Conservation (phyloP, 1,140 invertebrate species). For the Plutomurus gul region DNA sequence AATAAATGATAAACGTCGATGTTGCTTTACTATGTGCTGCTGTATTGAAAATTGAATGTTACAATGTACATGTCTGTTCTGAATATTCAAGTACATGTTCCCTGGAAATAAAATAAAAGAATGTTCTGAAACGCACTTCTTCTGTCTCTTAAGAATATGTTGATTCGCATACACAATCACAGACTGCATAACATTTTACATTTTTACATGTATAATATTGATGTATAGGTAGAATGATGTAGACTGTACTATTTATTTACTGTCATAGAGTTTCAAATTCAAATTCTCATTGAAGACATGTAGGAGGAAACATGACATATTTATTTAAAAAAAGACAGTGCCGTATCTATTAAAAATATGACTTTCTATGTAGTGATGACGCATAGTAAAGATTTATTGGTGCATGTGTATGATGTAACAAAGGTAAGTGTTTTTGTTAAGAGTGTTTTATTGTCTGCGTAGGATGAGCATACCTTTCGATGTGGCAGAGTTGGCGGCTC, state of each 20-base stretch:
- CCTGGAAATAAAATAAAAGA: conserved; percentile 9
- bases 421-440: background rate
- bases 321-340: too few relatives aligned
- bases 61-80: background rate
- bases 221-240: too few relatives aligned
- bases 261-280: too few relatives aligned
- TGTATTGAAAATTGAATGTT: conserved; percentile 15
- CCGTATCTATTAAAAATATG: too few relatives aligned
- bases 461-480: background rate
- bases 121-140: background rate
- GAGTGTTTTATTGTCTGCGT: background rate
- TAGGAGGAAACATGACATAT: too few relatives aligned
- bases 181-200: too few relatives aligned
- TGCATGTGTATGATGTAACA: background rate
- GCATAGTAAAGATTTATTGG: background rate
- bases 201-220: too few relatives aligned
- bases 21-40: background rate
- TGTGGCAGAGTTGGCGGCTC: background rate
- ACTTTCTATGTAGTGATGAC: too few relatives aligned
- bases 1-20: background rate
- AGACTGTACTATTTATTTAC: too few relatives aligned
- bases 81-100: conserved; percentile 20
- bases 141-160: too few relatives aligned
- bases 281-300: too few relatives aligned
- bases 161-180: background rate